Evolutionary conservation across 1,140 invertebrate genomes (phyloP).

Genomic region (Drosophila novamexicana): DNA sequence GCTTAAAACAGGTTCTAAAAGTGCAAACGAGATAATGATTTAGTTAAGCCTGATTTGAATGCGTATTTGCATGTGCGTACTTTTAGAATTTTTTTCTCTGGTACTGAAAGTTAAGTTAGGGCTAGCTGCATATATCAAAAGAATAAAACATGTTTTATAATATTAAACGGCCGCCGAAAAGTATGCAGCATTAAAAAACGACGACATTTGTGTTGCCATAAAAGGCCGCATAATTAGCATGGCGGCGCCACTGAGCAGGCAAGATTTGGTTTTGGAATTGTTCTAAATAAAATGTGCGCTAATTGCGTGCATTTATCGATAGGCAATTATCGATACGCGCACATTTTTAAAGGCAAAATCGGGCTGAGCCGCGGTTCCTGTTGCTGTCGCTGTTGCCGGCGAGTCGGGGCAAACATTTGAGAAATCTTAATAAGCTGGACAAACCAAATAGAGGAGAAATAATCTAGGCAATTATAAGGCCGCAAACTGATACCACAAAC

Average conservation of each 20-base stretch:
- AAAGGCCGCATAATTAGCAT: slow-evolving; percentile 12
- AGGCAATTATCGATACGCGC: slow-evolving; percentile 20
- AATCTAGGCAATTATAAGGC: slow-evolving; percentile 72
- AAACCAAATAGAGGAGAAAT: slow-evolving; percentile 73
- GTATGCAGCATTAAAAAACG: slow-evolving; percentile 12
- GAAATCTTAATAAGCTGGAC: slow-evolving; percentile 73
- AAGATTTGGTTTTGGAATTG: neutral
- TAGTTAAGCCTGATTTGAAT: too few relatives aligned
- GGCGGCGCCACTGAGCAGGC: slow-evolving; percentile 29
- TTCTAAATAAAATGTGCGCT: neutral
- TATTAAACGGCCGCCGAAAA: slow-evolving; percentile 20
- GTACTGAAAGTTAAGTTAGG: too few relatives aligned
- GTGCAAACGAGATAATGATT: too few relatives aligned
- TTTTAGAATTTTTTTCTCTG: too few relatives aligned
- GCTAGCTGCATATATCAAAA: too few relatives aligned
- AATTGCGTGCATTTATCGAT: slow-evolving; percentile 23
- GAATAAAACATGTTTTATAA: too few relatives aligned
- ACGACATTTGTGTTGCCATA: neutral
- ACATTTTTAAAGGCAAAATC: slow-evolving; percentile 8
- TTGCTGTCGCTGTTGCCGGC: neutral
- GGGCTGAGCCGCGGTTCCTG: slow-evolving; percentile 2
- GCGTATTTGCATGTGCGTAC: too few relatives aligned
- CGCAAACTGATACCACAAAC: slow-evolving; percentile 64
- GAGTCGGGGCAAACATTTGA: slow-evolving; percentile 41
- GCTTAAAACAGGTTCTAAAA: too few relatives aligned